Conservation (phyloP, 2,888 invertebrate species). For the Drosophila infuscata region DNA sequence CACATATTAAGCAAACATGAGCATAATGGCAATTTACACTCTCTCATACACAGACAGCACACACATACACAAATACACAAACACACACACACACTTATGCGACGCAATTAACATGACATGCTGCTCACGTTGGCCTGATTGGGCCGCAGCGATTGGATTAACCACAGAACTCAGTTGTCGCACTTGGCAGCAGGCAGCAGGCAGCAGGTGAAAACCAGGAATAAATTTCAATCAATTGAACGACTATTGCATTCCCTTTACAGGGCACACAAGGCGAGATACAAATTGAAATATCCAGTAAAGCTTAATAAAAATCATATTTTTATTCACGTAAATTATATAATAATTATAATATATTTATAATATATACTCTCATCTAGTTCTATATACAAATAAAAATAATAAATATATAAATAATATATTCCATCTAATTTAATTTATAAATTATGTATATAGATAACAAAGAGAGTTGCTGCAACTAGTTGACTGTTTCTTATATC, state of each 20-base stretch:
- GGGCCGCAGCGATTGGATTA: slow-evolving; percentile 70
- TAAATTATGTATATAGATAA: background rate
- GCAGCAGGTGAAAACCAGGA: slow-evolving; percentile 53
- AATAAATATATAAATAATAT: background rate
- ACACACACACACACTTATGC: slow-evolving; percentile 13
- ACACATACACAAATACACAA: slow-evolving; percentile 10
- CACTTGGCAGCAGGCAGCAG: slow-evolving; percentile 44
- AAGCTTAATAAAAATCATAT: background rate
- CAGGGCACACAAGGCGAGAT: background rate
- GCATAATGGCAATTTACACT: slow-evolving; percentile 75
- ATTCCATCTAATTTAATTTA: background rate
- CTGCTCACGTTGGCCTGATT: slow-evolving; percentile 74
- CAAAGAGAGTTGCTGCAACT: background rate
- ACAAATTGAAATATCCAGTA: background rate
- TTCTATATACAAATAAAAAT: no score
- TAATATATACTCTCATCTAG: background rate
- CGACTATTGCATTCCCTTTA: slow-evolving; percentile 15
- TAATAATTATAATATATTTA: background rate
- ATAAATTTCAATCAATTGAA: background rate
- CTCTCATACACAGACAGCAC: slow-evolving; percentile 22
- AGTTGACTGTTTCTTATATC: background rate
- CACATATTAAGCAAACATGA: slow-evolving; percentile 79
- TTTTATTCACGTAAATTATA: background rate
- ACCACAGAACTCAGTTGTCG: slow-evolving; percentile 65
- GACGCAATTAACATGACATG: slow-evolving; percentile 77